Evolutionary conservation across 2,888 invertebrate species (phyloP).

Genomic region (Conistra vaccinii): DNA sequence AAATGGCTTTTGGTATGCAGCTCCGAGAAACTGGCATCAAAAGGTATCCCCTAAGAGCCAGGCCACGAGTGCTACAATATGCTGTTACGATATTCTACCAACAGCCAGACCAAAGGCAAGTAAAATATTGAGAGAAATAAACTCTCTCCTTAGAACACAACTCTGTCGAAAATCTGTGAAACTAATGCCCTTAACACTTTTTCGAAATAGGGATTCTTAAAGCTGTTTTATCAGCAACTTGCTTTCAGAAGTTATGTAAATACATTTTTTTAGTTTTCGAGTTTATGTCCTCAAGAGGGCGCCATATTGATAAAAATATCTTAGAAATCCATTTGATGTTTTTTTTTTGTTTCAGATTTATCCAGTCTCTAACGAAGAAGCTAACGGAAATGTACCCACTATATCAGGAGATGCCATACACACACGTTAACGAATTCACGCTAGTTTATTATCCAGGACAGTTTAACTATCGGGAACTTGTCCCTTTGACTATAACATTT

Average conservation of each 20-base stretch:
- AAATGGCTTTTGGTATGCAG: conserved; percentile 98
- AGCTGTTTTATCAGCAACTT: not conserved
- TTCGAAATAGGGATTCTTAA: not conserved
- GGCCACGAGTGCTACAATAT: conserved; percentile 96
- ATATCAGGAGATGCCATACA: conserved; percentile 90
- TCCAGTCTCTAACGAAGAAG: conserved; percentile 93
- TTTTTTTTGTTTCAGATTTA: conserved; percentile 91
- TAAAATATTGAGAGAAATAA: not conserved
- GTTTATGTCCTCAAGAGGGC: no score
- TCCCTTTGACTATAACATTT: conserved; percentile 96
- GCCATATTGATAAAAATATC: no score
- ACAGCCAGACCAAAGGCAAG: conserved; percentile 93
- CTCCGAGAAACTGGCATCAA: conserved; percentile 97
- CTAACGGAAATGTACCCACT: conserved; percentile 93
- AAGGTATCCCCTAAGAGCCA: conserved; percentile 95
- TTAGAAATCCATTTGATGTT: not conserved
- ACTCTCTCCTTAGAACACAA: not conserved
- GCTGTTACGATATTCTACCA: conserved; percentile 97
- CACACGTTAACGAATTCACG: conserved; percentile 84
- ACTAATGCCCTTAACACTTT: not conserved
- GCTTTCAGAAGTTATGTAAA: not conserved
- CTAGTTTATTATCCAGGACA: conserved; percentile 97
- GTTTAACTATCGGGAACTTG: conserved; percentile 95
- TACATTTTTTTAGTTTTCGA: no score
- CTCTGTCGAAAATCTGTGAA: not conserved